Evolutionary conservation across 1,140 invertebrate species (phyloP), one percentile per base, ranked within the genome.

Genomic region (Thaumatotibia leucotreta): DNA sequence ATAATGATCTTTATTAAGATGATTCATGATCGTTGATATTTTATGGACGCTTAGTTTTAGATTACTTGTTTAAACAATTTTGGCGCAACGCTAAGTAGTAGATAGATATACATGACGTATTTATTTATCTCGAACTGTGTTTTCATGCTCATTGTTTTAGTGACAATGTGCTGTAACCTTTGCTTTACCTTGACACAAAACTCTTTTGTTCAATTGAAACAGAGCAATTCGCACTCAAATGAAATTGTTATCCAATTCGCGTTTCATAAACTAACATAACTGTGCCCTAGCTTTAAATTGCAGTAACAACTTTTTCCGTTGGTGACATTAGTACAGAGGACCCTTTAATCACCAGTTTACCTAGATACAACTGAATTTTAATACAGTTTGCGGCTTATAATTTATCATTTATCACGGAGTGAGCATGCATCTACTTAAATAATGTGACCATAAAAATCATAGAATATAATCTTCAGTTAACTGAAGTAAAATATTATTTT

Each of bases 171-270:
- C 50, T 52, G 50, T 58, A 29, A 58, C 52, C 52, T 58, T 58
- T 58, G 52, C 23, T 58, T 58, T 58, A 58, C 52, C 52, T 58
- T 58, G 52, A 58, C 52, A 58, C 14, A 58, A 58, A 58, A 58
- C 52, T 58, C 52, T 58, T 58, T 58, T 58, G 52, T 58, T 58
- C 52, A 9, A 58, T 29, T 27, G 23, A 58, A 58, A 58, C 52
- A 52, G 49, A 52, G 49, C 49, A 52, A 2, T 52, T 52, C 14
- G 29, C 52, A 58, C 52, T 58, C 5, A 58, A 58, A 29, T 27
- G 22, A 54, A 54, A 54, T 29, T n/a, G 24, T 54, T 27, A 54
- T 54, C n/a, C 24, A 54, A 54, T 54, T n/a, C 10, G 50, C 10
- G 10, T 39, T 39, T 17, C 35, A 39, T 39, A 39, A 39, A 39